A percentile compares a stretch with the other conserved stretches of the same genome.
These are phyloP conservation scores for Zhuqinia jingwanae DNA, from an alignment of 2,888 invertebrate genomes.

Conservation along the genomic window DNA sequence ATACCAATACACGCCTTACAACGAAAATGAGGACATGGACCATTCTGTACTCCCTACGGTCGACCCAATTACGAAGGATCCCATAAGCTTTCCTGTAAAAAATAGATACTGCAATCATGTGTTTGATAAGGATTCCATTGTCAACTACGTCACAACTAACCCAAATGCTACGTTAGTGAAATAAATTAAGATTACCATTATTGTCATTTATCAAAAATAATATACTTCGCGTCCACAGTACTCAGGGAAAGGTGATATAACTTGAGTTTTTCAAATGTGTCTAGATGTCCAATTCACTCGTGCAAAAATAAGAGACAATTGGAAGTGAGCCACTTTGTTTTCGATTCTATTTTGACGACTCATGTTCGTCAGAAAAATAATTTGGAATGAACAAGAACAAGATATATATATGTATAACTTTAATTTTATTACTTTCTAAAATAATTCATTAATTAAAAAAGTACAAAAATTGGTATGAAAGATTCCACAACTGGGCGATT, in stretches of 20 bases:
- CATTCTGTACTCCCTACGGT: slow-evolving; percentile 70
- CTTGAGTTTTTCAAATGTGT: background rate
- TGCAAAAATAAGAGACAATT: slow-evolving; percentile 70
- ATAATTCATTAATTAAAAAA: too few species aligned
- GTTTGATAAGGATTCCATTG: slow-evolving; percentile 75
- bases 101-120: slow-evolving; percentile 77
- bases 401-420: background rate
- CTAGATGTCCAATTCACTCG: slow-evolving; percentile 73
- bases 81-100: slow-evolving; percentile 66
- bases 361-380: slow-evolving; percentile 63
- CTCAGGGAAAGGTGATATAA: too few species aligned
- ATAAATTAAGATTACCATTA: background rate
- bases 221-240: too few species aligned
- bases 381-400: background rate
- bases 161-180: slow-evolving; percentile 51
- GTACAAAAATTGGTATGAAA: too few species aligned
- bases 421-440: too few species aligned
- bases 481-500: too few species aligned
- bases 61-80: slow-evolving; percentile 74
- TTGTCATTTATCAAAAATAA: too few species aligned
- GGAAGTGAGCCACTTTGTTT: slow-evolving; percentile 63
- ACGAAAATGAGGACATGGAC: slow-evolving; percentile 71
- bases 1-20: slow-evolving; percentile 38
- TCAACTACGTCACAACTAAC: slow-evolving; percentile 65
- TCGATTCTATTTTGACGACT: slow-evolving; percentile 64